A percentile compares a stretch with the other conserved stretches of the same genome.
Evolutionary conservation across 2,888 invertebrate species (phyloP).

Genomic region (Meloe dianella): DNA sequence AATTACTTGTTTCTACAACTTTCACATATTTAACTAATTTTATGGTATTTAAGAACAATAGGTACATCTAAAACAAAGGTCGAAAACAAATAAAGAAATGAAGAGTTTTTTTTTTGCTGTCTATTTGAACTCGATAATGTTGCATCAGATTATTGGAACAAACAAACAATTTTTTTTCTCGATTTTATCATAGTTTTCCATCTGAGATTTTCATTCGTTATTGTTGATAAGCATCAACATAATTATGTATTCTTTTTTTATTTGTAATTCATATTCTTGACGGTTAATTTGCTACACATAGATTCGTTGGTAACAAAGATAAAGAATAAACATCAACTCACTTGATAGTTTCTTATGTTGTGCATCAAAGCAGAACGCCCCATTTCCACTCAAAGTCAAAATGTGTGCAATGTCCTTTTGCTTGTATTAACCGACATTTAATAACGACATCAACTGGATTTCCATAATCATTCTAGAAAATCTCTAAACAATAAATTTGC

Average conservation of each 20-base stretch:
- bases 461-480: conserved; percentile 3
- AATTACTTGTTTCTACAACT: not conserved
- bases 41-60: conserved; percentile 7
- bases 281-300: not conserved
- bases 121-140: too few species aligned
- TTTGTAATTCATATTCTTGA: not conserved
- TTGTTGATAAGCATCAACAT: not conserved
- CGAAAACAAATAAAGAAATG: not conserved
- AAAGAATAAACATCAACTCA: not conserved
- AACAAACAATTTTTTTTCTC: too few species aligned
- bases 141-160: not conserved
- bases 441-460: too few species aligned
- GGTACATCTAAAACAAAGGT: not conserved
- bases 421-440: conserved; percentile 24
- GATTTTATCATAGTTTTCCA: too few species aligned
- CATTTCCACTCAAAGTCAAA: conserved; percentile 25
- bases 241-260: not conserved
- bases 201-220: too few species aligned
- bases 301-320: not conserved
- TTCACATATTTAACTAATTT: conserved; percentile 8
- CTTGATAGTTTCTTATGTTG: conserved; percentile 1
- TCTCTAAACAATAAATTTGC: not conserved
- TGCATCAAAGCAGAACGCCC: conserved; percentile 25
- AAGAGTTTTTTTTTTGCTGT: not conserved
- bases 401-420: conserved; percentile 11